Base-by-base conservation (phyloP, 2,113 vertebrate genomes). In the Syrrhaptes paradoxus region DNA sequence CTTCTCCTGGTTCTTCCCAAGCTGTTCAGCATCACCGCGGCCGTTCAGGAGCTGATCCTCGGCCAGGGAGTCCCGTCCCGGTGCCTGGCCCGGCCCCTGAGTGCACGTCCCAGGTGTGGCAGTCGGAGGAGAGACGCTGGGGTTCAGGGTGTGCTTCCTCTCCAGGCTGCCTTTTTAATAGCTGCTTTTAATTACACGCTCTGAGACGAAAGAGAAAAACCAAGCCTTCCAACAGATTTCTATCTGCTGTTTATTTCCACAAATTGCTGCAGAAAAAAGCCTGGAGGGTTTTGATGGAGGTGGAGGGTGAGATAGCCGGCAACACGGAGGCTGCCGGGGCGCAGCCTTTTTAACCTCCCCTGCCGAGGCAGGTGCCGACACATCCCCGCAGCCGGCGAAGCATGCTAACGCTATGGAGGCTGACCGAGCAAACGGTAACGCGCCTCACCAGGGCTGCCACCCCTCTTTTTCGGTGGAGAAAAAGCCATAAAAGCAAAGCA, bases 341-440 rank as follows among this genome's bases (percentile, higher is more conserved):
- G n/a, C 80, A 96, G 97, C 87, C 93, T 90, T 82, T 61, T 95
- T 94, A 97, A 90, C 96, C 95, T 96, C 77, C 91, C 46, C 87
- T 68, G 85, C 95, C 26, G 22, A 96, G 98, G 93, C 98, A 98
- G 98, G 98, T 96, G 84, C 97, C 45, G 96, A 98, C 98, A 98
- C 87, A 98, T 98, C 97, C 96, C 97, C 48, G 19, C 93, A 94
- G 95, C 96, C 88, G 5, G 77, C 85, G 48, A 94, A 96, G 92
- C 90, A 85, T 90, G 91, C 94, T 96, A 57, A 93, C 97, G 48
- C 90, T 96, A 91, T 86, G 95, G 97, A 97, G 97, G 89, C 93
- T 87, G 91, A 94, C 96, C 8, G 97, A 97, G 96, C 98, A 98
- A 97, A 98, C 97, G 98, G 98, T 98, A 98, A 98, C 85, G 68